A percentile compares a stretch with the other conserved stretches of the same genome.
phyloP scores from a whole-genome alignment of 2,113 vertebrate species.

The Tupaia chinensis region DNA sequence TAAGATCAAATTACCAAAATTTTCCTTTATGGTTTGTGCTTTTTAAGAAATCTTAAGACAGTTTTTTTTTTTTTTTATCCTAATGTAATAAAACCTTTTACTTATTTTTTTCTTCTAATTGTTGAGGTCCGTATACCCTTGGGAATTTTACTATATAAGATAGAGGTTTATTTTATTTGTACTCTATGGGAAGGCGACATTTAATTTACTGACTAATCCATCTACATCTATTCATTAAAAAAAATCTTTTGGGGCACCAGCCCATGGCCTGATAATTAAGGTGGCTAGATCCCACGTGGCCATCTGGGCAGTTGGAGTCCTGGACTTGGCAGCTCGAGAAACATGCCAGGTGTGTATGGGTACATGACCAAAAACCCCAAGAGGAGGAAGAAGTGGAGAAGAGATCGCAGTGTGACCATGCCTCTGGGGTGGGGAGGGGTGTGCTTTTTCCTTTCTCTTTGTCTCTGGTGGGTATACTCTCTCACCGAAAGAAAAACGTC shows the following conservation, averaged over 20 bases:
- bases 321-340: no score
- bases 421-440: no score
- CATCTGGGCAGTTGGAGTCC: no score
- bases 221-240: neutral
- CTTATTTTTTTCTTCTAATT: neutral
- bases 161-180: conserved; percentile 40
- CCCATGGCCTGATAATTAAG: no score
- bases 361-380: no score
- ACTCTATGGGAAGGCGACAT: neutral
- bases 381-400: no score
- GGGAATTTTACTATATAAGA: neutral
- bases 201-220: neutral
- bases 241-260: neutral
- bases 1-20: neutral
- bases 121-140: neutral
- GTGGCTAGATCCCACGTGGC: no score
- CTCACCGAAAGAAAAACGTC: neutral
- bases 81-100: conserved; percentile 20
- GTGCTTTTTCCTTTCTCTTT: no score
- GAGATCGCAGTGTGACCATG: no score
- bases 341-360: no score
- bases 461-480: no score
- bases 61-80: neutral
- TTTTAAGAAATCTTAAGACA: neutral
- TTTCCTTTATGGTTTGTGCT: conserved; percentile 1